Base-by-base conservation (phyloP, 2,888 invertebrate species). In the Physocephala rufipes region DNA sequence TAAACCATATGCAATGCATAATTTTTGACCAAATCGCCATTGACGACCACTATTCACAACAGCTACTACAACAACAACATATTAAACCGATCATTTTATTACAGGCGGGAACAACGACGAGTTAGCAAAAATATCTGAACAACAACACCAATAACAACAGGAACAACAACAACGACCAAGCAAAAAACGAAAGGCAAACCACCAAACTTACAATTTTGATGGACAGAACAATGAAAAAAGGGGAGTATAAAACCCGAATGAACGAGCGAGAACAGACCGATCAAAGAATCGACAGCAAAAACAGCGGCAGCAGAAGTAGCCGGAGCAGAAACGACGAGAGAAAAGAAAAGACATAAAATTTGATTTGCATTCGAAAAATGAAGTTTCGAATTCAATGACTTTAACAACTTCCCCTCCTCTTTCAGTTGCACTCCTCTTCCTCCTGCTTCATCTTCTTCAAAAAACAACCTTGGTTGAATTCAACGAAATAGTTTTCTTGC, bases 181-280 rank as follows among this genome's bases (percentile, higher is more conserved):
- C 59, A 30, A 61, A n/a, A n/a, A 47, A 28, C 67, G 30, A 66
- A 58, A 53, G 21, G 55, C 59, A 66, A 30, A 62, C 61, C 82
- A 85, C 85, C 85, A 81, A 82, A 82, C 36, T 24, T 28, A 16
- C 45, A 36, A 30, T 51, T 28, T 83, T 84, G 85, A 84, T 82
- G 82, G 83, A 82, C 84, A 85, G 84, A 84, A 85, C 84, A 84
- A 84, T 85, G 82, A 79, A 78, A 82, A 85, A 85, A 84, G 84
- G 85, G 84, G 85, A 83, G 85, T 85, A 84, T 82, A 79, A 78
- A 70, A 79, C 72, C 75, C 36, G 63, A 61, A 71, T 74, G 58
- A 28, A 58, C 26, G 4, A n/a, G n/a, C n/a, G n/a, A n/a, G n/a
- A n/a, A n/a, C n/a, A n/a, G n/a, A n/a, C 12, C 1, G 53, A 36